Conservation (phyloP, 1,140 invertebrate genomes). For the Drosophila lini region DNA sequence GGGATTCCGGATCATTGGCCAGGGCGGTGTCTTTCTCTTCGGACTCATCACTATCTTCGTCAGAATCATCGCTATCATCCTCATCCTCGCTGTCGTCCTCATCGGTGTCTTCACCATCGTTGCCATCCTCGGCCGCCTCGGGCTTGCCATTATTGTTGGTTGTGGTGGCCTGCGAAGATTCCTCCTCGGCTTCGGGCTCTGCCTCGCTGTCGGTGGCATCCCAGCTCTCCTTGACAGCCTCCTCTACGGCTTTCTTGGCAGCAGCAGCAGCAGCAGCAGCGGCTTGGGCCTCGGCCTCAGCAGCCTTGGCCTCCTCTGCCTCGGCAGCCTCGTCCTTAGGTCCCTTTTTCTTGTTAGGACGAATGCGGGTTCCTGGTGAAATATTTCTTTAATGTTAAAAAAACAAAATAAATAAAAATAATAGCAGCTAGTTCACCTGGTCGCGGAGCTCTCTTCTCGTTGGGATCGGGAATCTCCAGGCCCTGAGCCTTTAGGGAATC, state of each 20-base stretch:
- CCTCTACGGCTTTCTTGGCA: conserved; percentile 84
- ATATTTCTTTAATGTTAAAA: not conserved
- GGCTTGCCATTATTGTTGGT: conserved; percentile 68
- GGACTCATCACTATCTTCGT: conserved; percentile 70
- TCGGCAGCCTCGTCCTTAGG: conserved; percentile 70
- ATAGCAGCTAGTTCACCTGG: conserved; percentile 82
- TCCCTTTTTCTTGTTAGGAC: conserved; percentile 89
- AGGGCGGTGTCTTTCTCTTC: conserved; percentile 85
- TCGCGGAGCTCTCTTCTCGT: conserved; percentile 88
- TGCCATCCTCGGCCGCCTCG: conserved; percentile 39
- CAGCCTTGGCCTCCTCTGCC: conserved; percentile 85
- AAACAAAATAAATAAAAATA: not conserved
- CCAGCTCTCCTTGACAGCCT: conserved; percentile 92
- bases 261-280: conserved; percentile 63
- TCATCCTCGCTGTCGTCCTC: conserved; percentile 82
- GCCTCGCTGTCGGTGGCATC: conserved; percentile 91
- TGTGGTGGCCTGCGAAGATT: conserved; percentile 81
- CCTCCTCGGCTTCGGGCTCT: conserved; percentile 86
- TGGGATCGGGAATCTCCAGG: conserved; percentile 87
- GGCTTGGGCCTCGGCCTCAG: conserved; percentile 84
- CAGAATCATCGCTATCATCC: conserved; percentile 86
- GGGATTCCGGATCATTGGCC: conserved; percentile 87
- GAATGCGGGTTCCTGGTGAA: conserved; percentile 87
- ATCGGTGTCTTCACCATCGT: conserved; percentile 58
- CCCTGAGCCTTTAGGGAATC: conserved; percentile 95